Evolutionary conservation across 1,140 invertebrate species (phyloP).

Genomic region (Drosophila carrolli): DNA sequence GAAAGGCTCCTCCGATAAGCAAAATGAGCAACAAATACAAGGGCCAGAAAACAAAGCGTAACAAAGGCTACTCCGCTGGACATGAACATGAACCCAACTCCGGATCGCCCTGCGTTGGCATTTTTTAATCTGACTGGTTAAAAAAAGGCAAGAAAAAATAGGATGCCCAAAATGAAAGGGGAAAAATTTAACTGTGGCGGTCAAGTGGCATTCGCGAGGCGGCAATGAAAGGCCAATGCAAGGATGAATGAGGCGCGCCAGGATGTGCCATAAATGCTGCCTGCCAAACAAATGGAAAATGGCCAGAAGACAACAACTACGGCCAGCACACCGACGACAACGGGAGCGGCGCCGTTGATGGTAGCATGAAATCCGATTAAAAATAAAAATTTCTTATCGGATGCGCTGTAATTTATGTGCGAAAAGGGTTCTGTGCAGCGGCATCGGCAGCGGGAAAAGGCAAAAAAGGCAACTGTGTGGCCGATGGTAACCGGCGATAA

Average conservation of each 20-base stretch:
- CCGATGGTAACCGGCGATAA: slow-evolving; percentile 81
- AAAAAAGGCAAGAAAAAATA: slow-evolving; percentile 22
- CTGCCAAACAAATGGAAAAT: slow-evolving; percentile 63
- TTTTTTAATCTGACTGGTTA: slow-evolving; percentile 67
- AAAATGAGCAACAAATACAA: slow-evolving; percentile 76
- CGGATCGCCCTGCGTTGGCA: slow-evolving; percentile 43
- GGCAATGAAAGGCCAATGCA: slow-evolving; percentile 49
- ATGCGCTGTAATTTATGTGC: slow-evolving; percentile 84
- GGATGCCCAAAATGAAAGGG: slow-evolving; percentile 29
- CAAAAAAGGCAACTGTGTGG: slow-evolving; percentile 67
- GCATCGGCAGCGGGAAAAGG: slow-evolving; percentile 1
- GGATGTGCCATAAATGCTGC: slow-evolving; percentile 79
- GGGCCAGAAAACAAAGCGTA: slow-evolving; percentile 53
- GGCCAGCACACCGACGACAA: slow-evolving; percentile 28
- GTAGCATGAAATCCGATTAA: slow-evolving; percentile 84
- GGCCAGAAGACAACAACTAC: slow-evolving; percentile 50
- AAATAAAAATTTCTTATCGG: slow-evolving; percentile 84
- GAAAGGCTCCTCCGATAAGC: slow-evolving; percentile 77
- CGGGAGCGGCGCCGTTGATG: slow-evolving; percentile 61
- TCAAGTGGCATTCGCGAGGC: slow-evolving; percentile 65
- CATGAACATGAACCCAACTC: slow-evolving; percentile 34
- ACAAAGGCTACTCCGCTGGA: slow-evolving; percentile 57
- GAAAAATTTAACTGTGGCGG: slow-evolving; percentile 52
- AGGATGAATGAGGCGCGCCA: slow-evolving; percentile 59
- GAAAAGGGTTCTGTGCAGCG: slow-evolving; percentile 79